A percentile compares a stretch with the other conserved stretches of the same genome.
These are phyloP conservation scores for Eudyptes chrysolophus DNA, from an alignment of 2,113 vertebrate genomes.

Conservation along the genomic window DNA sequence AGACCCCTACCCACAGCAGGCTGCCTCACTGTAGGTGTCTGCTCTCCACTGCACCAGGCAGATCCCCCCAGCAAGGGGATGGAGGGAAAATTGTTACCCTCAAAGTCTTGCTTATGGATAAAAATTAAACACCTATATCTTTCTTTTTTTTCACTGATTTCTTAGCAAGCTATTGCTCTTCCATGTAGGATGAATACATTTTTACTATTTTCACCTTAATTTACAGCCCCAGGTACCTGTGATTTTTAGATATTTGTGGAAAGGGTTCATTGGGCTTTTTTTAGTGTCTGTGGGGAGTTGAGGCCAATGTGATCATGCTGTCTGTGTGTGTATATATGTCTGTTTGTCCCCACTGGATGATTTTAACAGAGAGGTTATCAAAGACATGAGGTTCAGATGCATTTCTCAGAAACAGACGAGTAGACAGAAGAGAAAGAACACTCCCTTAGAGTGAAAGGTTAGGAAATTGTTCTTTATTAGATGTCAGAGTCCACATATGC, in stretches of 20 bases:
- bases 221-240: neutral
- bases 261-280: neutral
- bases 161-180: neutral
- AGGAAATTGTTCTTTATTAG: neutral
- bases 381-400: neutral
- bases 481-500: neutral
- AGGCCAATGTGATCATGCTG: neutral
- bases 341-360: neutral
- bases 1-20: neutral
- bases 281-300: neutral
- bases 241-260: neutral
- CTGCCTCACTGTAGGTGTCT: neutral
- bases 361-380: neutral
- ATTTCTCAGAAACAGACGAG: neutral
- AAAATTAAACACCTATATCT: neutral
- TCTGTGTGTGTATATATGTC: neutral
- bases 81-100: neutral
- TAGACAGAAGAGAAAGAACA: neutral
- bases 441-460: neutral
- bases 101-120: neutral
- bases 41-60: rapidly evolving
- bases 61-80: neutral
- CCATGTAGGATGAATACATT: neutral
- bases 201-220: neutral
- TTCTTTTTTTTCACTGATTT: neutral